Conservation (phyloP, 2,113 vertebrate genomes). For the Oreochromis aureus region DNA sequence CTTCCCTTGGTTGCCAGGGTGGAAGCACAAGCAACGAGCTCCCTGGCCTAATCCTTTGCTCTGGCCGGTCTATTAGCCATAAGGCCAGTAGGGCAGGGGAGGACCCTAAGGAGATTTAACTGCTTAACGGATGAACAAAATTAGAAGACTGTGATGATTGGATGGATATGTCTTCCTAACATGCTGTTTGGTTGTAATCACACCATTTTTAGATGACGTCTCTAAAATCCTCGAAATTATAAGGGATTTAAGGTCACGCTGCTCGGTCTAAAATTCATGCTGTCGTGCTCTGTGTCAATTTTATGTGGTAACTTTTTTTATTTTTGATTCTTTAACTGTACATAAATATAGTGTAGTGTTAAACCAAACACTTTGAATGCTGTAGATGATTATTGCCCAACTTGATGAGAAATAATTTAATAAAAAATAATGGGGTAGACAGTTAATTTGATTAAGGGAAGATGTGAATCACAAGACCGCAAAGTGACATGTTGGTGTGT, state of each 20-base stretch:
- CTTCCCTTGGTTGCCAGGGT: conserved; percentile 20
- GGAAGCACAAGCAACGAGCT: conserved; percentile 22
- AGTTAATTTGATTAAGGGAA: background rate
- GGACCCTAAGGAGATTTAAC: conserved; percentile 76
- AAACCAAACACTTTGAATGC: background rate
- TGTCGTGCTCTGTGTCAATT: background rate
- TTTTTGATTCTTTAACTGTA: background rate
- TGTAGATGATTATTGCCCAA: too few relatives aligned
- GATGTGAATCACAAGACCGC: background rate
- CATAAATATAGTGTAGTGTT: too few relatives aligned
- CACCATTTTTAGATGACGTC: conserved; percentile 10
- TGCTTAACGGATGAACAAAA: conserved; percentile 82
- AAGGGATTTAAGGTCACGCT: background rate
- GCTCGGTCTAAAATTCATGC: background rate
- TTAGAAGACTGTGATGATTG: conserved; percentile 78
- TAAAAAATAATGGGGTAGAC: background rate
- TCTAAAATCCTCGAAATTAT: conserved; percentile 17
- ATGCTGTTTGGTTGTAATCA: conserved; percentile 56
- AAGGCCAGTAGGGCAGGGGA: conserved; percentile 64
- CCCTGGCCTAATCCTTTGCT: conserved; percentile 54
- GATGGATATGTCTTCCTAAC: conserved; percentile 46
- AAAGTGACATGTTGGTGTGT: background rate
- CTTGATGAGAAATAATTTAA: background rate
- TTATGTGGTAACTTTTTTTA: background rate
- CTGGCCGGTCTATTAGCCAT: conserved; percentile 57